Conservation (phyloP, 2,113 vertebrate species). For the Dascyllus trimaculatus region DNA sequence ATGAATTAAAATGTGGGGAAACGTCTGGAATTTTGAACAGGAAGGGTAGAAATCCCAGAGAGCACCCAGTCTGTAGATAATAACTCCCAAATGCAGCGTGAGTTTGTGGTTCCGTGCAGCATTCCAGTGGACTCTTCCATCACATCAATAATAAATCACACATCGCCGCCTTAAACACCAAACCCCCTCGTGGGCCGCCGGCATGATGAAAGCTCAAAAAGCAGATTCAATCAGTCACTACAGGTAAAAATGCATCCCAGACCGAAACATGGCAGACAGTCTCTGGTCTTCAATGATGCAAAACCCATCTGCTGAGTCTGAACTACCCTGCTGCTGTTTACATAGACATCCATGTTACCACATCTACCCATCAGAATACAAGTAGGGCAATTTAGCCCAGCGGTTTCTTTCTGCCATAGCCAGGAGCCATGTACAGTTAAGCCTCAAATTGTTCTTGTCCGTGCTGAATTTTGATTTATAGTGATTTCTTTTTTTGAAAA, state of each 20-base stretch:
- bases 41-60: neutral
- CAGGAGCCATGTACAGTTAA: constrained; percentile 1
- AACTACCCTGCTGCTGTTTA: neutral
- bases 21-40: neutral
- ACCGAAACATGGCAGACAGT: constrained; percentile 6
- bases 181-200: neutral
- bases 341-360: constrained; percentile 19
- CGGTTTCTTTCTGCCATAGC: neutral
- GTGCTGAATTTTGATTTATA: too few species aligned
- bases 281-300: constrained; percentile 59
- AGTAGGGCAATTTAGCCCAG: neutral
- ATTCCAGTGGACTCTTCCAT: constrained; percentile 15
- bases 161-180: constrained; percentile 36
- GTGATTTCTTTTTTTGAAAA: too few species aligned
- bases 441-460: too few species aligned
- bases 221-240: constrained; percentile 18
- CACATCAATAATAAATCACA: constrained; percentile 69
- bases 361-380: constrained; percentile 1
- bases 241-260: constrained; percentile 22
- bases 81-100: neutral
- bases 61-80: neutral
- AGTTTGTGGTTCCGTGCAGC: constrained; percentile 19
- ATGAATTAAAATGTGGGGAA: neutral
- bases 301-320: constrained; percentile 28
- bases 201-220: constrained; percentile 47